Conservation (phyloP, 2,113 vertebrate species). For the Mola mola region DNA sequence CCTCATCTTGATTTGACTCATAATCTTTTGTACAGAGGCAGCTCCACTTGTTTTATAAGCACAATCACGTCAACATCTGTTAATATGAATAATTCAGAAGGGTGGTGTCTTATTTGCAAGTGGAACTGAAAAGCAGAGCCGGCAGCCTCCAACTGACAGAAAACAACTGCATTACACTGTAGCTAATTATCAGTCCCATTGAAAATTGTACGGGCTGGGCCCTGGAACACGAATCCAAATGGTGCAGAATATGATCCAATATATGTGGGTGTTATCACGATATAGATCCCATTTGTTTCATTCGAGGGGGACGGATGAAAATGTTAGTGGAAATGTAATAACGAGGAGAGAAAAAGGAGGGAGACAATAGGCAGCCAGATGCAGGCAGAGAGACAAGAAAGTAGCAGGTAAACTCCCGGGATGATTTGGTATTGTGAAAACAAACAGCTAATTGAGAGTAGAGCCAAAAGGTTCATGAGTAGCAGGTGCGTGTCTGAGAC, state of each 20-base stretch:
- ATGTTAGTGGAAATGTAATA: constrained; percentile 22
- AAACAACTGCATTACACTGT: constrained; percentile 27
- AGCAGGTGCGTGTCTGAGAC: constrained; percentile 38
- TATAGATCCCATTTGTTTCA: constrained; percentile 41
- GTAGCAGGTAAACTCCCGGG: constrained; percentile 16
- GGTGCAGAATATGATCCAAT: constrained; percentile 20
- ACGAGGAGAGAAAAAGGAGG: not conserved
- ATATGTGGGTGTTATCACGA: constrained; percentile 41
- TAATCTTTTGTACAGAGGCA: too few relatives aligned
- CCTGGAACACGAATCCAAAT: constrained; percentile 28
- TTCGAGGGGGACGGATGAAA: constrained; percentile 18
- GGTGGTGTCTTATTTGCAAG: constrained; percentile 9
- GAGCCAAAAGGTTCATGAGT: constrained; percentile 24
- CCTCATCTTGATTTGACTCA: not conserved
- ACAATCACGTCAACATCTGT: too few relatives aligned
- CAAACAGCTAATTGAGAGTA: constrained; percentile 50
- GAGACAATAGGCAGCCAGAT: constrained; percentile 5
- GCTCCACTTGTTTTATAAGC: too few relatives aligned
- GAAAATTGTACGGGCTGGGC: constrained; percentile 20
- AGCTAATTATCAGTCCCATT: constrained; percentile 34
- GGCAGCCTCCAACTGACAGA: constrained; percentile 21
- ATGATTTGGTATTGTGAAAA: constrained; percentile 47
- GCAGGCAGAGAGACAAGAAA: not conserved
- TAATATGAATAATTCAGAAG: constrained; percentile 36
- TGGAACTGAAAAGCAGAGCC: constrained; percentile 18